Conservation (phyloP, 2,113 vertebrate genomes). For the Vulpes vulpes region DNA sequence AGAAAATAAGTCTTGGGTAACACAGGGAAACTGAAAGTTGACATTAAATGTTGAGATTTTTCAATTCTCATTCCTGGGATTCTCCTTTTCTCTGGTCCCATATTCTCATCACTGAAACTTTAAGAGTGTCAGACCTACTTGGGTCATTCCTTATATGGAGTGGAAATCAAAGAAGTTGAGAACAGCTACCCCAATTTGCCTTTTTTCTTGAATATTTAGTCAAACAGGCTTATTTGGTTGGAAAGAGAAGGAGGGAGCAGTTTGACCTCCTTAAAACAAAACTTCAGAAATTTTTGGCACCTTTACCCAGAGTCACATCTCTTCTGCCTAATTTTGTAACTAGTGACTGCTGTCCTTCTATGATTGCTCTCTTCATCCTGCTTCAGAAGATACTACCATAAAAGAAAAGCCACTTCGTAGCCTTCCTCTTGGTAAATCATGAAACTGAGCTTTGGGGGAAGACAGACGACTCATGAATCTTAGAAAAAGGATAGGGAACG, state of each 20-base stretch:
- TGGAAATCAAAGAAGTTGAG: background rate
- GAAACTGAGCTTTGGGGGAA: background rate
- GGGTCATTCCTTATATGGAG: background rate
- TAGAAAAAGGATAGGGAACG: background rate
- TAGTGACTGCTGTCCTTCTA: background rate
- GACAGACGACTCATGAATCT: background rate
- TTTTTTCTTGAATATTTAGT: background rate
- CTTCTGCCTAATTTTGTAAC: background rate
- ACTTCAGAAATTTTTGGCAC: background rate
- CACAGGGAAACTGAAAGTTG: background rate
- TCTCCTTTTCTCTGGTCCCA: background rate
- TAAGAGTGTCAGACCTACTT: background rate
- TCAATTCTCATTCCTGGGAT: background rate
- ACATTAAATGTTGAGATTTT: background rate
- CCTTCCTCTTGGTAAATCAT: background rate
- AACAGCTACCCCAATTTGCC: background rate
- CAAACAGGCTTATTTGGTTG: background rate
- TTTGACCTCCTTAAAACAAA: background rate
- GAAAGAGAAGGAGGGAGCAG: background rate
- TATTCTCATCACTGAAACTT: background rate
- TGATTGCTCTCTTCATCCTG: background rate
- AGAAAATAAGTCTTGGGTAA: background rate
- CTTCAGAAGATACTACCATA: background rate
- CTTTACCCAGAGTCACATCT: background rate
- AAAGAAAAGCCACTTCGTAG: background rate